Evolutionary conservation across 2,888 invertebrate genomes (phyloP).

Genomic region (Tinea trinotella): DNA sequence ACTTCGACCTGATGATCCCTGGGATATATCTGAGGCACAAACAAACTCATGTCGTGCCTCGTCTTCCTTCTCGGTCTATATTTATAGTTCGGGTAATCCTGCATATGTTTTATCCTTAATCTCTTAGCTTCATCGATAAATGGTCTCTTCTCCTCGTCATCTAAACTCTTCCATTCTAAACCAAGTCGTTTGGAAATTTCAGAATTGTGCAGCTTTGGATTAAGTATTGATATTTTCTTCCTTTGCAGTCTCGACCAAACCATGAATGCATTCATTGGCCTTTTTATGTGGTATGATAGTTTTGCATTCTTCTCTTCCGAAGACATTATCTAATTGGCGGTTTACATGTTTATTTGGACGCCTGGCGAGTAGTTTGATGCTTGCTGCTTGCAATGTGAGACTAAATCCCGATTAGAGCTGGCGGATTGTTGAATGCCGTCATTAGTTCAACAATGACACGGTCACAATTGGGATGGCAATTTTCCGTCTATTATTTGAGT

Average conservation of each 20-base stretch:
- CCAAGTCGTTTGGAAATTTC: conserved; percentile 88
- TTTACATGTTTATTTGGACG: background rate
- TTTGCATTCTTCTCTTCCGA: conserved; percentile 29
- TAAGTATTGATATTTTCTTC: conserved; percentile 86
- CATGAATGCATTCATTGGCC: conserved; percentile 99
- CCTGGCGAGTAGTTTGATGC: conserved; percentile 31
- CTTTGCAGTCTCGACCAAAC: conserved; percentile 95
- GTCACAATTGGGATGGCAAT: conserved; percentile 66
- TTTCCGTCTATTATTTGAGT: conserved; percentile 69
- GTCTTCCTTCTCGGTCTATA: conserved; percentile 77
- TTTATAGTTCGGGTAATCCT: conserved; percentile 81
- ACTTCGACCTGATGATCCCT: conserved; percentile 50
- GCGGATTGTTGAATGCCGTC: conserved; percentile 58
- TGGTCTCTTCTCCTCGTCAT: conserved; percentile 84
- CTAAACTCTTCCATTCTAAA: conserved; percentile 87
- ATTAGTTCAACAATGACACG: conserved; percentile 62
- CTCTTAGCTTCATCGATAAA: conserved; percentile 93
- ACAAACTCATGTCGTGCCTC: conserved; percentile 52
- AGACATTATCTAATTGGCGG: background rate
- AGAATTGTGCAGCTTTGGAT: conserved; percentile 84
- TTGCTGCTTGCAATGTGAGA: conserved; percentile 36
- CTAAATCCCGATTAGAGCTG: conserved; percentile 53
- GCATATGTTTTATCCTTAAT: conserved; percentile 79
- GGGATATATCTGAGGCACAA: conserved; percentile 28
- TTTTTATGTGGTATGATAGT: conserved; percentile 83